These are phyloP conservation scores for Danio albolineatus DNA, from an alignment of 2,797 vertebrate species.

Conservation along the genomic window DNA sequence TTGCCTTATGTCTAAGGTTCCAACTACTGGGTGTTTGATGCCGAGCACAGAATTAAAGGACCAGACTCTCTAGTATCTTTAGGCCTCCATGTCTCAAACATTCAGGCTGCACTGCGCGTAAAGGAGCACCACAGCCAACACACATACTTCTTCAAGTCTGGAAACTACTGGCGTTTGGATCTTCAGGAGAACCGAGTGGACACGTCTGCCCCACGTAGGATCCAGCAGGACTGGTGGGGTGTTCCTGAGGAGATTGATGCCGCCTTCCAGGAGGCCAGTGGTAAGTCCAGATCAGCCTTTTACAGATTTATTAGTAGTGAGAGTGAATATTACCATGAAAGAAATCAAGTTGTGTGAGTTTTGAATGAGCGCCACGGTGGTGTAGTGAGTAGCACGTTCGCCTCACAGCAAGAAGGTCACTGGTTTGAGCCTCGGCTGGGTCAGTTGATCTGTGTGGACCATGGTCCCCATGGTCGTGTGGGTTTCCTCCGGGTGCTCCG, in stretches of 20 bases:
- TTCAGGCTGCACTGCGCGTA: constrained; percentile 90
- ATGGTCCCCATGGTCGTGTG: no score
- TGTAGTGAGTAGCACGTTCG: no score
- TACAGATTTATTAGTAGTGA: background rate
- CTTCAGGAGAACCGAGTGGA: constrained; percentile 80
- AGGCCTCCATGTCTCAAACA: constrained; percentile 78
- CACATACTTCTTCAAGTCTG: constrained; percentile 88
- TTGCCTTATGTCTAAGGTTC: constrained; percentile 63
- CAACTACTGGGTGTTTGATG: constrained; percentile 90
- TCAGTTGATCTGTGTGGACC: no score
- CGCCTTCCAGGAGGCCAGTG: constrained; percentile 87
- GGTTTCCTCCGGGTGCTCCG: no score
- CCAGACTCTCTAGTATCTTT: constrained; percentile 80
- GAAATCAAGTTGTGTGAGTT: background rate
- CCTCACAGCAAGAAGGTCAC: no score
- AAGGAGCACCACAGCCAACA: constrained; percentile 84
- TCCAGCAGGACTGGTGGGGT: constrained; percentile 85
- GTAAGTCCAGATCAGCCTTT: constrained; percentile 67
- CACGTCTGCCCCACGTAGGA: constrained; percentile 78
- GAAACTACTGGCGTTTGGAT: constrained; percentile 91
- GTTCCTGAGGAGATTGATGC: constrained; percentile 87
- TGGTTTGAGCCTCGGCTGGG: no score
- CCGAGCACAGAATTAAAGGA: constrained; percentile 84
- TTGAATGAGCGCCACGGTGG: no score
- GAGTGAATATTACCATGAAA: background rate